Evolutionary conservation across 2,797 vertebrate genomes (phyloP).

Genomic region (Lophotriccus pileatus): DNA sequence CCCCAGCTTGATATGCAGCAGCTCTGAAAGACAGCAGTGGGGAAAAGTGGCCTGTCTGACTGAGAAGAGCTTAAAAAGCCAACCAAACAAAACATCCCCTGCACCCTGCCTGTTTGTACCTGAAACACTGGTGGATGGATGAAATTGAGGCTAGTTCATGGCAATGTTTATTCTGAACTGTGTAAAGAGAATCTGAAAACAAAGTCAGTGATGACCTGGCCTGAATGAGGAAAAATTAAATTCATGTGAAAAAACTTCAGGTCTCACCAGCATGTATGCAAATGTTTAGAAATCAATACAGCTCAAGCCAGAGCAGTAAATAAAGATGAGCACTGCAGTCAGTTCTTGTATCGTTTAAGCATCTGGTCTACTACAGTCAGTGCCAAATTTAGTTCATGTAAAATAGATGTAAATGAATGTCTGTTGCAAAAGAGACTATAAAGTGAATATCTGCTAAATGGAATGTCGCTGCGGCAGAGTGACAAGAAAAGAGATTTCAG

Average conservation of each 20-base stretch:
- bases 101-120: neutral
- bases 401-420: conserved; percentile 60
- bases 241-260: neutral
- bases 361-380: conserved; percentile 50
- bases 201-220: neutral
- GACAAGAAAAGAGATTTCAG: conserved; percentile 1
- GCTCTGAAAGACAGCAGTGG: neutral
- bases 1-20: neutral
- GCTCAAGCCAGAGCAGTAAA: conserved; percentile 37
- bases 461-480: neutral
- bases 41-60: neutral
- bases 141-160: neutral
- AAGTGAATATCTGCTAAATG: conserved; percentile 25
- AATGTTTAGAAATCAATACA: conserved; percentile 34
- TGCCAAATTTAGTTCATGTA: conserved; percentile 58
- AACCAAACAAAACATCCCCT: neutral
- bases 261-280: conserved; percentile 4
- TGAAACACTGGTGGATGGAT: neutral
- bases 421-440: conserved; percentile 22
- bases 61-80: neutral
- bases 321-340: neutral
- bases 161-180: neutral
- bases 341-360: conserved; percentile 27
- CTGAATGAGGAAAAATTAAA: neutral
- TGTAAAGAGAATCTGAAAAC: neutral